A percentile compares a stretch with the other conserved stretches of the same genome.
Evolutionary conservation across 2,113 vertebrate genomes (phyloP).

Genomic region (Myrmecophaga tridactyla): DNA sequence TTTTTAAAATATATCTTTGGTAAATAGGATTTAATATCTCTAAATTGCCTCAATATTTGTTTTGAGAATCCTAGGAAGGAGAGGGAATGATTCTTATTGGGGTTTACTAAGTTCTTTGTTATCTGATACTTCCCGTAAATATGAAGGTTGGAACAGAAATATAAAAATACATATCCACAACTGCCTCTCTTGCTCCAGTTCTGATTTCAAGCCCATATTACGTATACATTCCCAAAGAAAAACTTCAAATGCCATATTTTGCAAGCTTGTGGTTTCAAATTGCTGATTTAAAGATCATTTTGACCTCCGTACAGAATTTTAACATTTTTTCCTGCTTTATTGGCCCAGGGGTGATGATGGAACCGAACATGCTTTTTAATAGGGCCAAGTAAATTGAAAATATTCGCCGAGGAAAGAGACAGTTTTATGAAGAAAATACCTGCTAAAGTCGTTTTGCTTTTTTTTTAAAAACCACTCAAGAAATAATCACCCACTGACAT

Average conservation of each 20-base stretch:
- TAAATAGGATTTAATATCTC: conserved; percentile 73
- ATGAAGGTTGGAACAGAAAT: not conserved
- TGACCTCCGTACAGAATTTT: conserved; percentile 80
- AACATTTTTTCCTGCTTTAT: conserved; percentile 67
- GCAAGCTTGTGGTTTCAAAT: conserved; percentile 76
- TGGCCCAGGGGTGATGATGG: conserved; percentile 60
- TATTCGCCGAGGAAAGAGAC: conserved; percentile 14
- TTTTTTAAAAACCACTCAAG: not conserved
- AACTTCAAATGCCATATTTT: conserved; percentile 72
- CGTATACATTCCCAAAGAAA: conserved; percentile 74
- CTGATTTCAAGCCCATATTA: conserved; percentile 53
- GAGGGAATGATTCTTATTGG: not conserved
- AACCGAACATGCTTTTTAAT: conserved; percentile 56
- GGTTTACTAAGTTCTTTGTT: conserved; percentile 4
- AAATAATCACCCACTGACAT: not conserved
- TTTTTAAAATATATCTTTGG: conserved; percentile 76
- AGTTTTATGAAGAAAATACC: conserved; percentile 19
- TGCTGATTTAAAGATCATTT: conserved; percentile 78
- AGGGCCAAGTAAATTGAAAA: conserved; percentile 27
- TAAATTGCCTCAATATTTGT: conserved; percentile 50
- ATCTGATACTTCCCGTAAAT: not conserved
- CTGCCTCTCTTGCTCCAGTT: conserved; percentile 52
- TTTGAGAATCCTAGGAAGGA: not conserved
- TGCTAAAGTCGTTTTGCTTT: not conserved
- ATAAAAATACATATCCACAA: not conserved